These are phyloP conservation scores for Arge pagana DNA, from an alignment of 2,888 invertebrate genomes.

Conservation along the genomic window DNA sequence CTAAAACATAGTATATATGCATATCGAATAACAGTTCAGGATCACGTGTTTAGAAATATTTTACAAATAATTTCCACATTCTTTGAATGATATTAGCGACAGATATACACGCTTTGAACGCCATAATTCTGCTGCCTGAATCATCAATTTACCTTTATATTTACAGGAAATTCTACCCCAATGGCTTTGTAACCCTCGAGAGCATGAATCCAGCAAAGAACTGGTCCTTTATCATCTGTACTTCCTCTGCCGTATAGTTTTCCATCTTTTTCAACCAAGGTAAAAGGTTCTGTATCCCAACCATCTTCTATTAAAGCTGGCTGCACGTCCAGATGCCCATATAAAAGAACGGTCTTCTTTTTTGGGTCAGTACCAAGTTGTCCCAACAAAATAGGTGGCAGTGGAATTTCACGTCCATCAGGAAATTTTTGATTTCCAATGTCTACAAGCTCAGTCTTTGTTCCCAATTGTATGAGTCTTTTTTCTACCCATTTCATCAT, in stretches of 20 bases:
- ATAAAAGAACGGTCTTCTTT: slow-evolving; percentile 92
- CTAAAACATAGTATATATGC: neutral
- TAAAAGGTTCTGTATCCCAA: slow-evolving; percentile 95
- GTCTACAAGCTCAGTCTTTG: slow-evolving; percentile 72
- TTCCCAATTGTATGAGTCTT: slow-evolving; percentile 72
- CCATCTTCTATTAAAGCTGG: slow-evolving; percentile 92
- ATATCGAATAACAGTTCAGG: no score
- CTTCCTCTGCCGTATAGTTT: slow-evolving; percentile 92
- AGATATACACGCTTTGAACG: no score
- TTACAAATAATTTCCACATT: no score
- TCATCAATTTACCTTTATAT: slow-evolving; percentile 67
- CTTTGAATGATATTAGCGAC: no score
- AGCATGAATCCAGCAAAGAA: slow-evolving; percentile 94
- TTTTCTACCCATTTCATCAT: slow-evolving; percentile 86
- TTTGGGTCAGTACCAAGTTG: slow-evolving; percentile 74
- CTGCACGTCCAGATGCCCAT: slow-evolving; percentile 98
- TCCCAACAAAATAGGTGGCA: slow-evolving; percentile 87
- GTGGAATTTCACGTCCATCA: slow-evolving; percentile 72
- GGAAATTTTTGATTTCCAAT: slow-evolving; percentile 76
- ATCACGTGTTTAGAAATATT: no score
- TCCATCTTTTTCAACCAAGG: slow-evolving; percentile 81
- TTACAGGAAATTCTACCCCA: slow-evolving; percentile 72
- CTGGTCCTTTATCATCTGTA: slow-evolving; percentile 93
- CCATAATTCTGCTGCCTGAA: no score
- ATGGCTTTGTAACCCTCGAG: slow-evolving; percentile 84